Conservation (phyloP, 2,797 vertebrate genomes). For the Capromys pilorides region DNA sequence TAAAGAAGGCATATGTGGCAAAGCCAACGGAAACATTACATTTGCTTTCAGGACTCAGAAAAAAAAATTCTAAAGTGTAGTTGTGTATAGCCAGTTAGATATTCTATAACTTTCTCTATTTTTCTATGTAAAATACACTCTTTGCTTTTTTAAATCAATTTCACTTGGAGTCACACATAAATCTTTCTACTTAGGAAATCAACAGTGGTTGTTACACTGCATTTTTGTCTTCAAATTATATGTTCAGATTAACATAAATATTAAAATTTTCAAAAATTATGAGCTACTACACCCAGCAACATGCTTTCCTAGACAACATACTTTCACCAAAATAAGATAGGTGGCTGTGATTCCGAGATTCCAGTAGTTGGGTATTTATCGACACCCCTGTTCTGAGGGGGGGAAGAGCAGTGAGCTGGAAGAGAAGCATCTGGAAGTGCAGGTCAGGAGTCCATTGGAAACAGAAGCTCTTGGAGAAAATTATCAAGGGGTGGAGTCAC, state of each 20-base stretch:
- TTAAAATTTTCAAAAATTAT: conserved; percentile 36
- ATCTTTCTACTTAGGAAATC: background rate
- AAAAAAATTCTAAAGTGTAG: conserved; percentile 27
- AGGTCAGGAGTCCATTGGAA: background rate
- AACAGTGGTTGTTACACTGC: no score
- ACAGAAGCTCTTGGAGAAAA: background rate
- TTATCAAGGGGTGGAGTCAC: background rate
- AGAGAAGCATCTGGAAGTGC: background rate
- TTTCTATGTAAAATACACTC: background rate
- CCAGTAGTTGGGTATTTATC: background rate
- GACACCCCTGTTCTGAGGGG: background rate
- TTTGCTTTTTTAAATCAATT: background rate
- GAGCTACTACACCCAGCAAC: background rate
- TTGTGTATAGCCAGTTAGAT: conserved; percentile 34
- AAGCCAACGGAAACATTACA: background rate
- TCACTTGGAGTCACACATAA: conserved; percentile 2
- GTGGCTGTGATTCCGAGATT: background rate
- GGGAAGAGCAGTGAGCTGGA: background rate
- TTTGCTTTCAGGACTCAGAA: conserved; percentile 57
- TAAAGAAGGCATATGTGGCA: background rate
- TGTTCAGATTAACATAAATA: background rate
- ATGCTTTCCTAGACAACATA: background rate
- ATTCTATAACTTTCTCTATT: conserved; percentile 32
- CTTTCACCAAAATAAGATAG: background rate
- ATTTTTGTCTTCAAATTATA: no score